Conservation (phyloP, 1,140 invertebrate species). For the Eumeta japonica region DNA sequence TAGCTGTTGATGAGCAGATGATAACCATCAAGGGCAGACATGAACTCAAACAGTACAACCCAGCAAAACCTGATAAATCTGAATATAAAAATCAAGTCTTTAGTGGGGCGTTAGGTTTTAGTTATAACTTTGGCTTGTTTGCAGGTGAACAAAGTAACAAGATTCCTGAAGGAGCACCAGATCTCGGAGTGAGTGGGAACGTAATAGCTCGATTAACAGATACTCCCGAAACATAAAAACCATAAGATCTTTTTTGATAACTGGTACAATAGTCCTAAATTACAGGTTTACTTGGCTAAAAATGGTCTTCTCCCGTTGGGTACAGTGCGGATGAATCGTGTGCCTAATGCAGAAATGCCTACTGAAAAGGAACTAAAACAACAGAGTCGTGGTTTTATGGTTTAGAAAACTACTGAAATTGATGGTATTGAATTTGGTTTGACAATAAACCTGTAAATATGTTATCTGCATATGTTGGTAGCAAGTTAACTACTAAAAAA, state of each 20-base stretch:
- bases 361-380: constrained; percentile 25
- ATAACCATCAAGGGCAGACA: no score
- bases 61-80: no score
- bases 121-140: constrained; percentile 21
- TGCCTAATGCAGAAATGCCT: constrained; percentile 23
- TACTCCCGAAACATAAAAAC: constrained; percentile 23
- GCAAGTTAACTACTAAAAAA: constrained; percentile 20
- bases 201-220: constrained; percentile 19
- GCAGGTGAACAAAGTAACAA: constrained; percentile 23
- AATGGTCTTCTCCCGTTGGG: constrained; percentile 34
- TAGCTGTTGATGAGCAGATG: no score
- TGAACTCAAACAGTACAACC: no score
- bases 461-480: constrained; percentile 30
- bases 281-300: constrained; percentile 25
- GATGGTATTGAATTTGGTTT: constrained; percentile 27
- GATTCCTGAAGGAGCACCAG: constrained; percentile 11
- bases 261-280: constrained; percentile 28
- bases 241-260: constrained; percentile 39
- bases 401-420: constrained; percentile 18
- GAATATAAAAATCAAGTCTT: constrained; percentile 25
- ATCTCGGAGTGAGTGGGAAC: constrained; percentile 27
- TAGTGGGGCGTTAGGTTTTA: constrained; percentile 19
- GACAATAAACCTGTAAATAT: constrained; percentile 23
- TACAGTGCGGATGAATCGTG: constrained; percentile 32
- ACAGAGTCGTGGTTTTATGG: constrained; percentile 11